These are phyloP conservation scores for Cyaniris semiargus DNA, from an alignment of 2,888 invertebrate genomes.

Conservation along the genomic window DNA sequence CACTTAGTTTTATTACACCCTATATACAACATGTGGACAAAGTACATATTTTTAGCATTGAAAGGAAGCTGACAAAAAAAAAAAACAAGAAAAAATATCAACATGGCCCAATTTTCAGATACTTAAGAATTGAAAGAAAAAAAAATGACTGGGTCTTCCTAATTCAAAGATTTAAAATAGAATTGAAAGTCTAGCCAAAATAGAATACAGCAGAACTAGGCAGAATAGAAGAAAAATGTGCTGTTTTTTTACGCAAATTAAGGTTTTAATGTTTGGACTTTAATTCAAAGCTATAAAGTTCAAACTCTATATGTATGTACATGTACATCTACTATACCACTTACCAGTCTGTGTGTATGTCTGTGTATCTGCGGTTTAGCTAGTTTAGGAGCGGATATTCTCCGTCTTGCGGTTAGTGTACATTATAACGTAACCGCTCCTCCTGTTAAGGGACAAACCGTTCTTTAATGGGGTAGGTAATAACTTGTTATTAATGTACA, in stretches of 20 bases:
- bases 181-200: too few relatives aligned
- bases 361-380: conserved; percentile 46
- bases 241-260: not conserved
- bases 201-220: too few relatives aligned
- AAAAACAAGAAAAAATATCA: too few relatives aligned
- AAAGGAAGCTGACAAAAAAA: too few relatives aligned
- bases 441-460: conserved; percentile 68
- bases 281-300: not conserved
- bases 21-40: too few relatives aligned
- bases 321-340: not conserved
- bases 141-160: too few relatives aligned
- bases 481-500: conserved; percentile 22
- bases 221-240: too few relatives aligned
- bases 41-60: too few relatives aligned
- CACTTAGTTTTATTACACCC: too few relatives aligned
- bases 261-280: not conserved
- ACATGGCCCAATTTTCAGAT: too few relatives aligned
- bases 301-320: not conserved
- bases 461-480: conserved; percentile 2
- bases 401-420: conserved; percentile 60
- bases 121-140: too few relatives aligned
- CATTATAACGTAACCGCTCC: conserved; percentile 52
- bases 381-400: conserved; percentile 53
- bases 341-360: not conserved
- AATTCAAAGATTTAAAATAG: too few relatives aligned